Evolutionary conservation across 2,888 invertebrate genomes (phyloP), one percentile per base, ranked within the genome.

Genomic region (Nephrocerus scutellatus): DNA sequence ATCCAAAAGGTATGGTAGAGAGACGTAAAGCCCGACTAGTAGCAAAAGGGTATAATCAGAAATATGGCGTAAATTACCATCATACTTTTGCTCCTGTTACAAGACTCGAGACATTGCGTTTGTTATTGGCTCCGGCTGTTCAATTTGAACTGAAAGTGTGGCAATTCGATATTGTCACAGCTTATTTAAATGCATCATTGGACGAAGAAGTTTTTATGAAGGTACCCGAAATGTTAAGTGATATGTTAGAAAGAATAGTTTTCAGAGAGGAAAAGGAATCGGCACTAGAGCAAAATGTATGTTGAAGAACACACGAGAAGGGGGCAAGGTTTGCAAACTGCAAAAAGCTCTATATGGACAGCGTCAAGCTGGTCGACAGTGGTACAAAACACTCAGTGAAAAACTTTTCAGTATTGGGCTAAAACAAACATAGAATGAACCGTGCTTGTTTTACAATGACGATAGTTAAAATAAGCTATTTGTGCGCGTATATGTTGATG

Each of bases 121-220:
- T 43, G n/a, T 16, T 45, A 18, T 29, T 47, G 21, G 45, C 43
- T 15, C 36, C 45, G 16, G 24, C 45, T 6, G 40, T 40, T 5
- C 31, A 42, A 25, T 30, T 37, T 29, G 23, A 24, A 3, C 13
- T 47, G 2, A 39, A 43, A 28, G 18, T 45, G 2, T 38, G 31
- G 36, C 40, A 47, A 15, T 43, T 46, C 24, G 38, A 43, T 13
- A 37, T 43, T 26, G 42, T 33, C 6, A 43, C 46, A 2, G 42
- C 46, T 12, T 46, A 43, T 26, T 29, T 43, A 16, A 43, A 45
- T 28, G 39, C 38, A 13, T 14, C 22, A 6, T 23, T 39, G 9
- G 18, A 43, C n/a, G 39, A 46, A 31, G 30, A 38, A 24, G 43
- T 43, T 22, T 26, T 8, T 8, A 45, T 45, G 45, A 13, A 26